Percentiles rank a stretch among this genome's conserved stretches.
These are phyloP conservation scores for Pantelozetes paolii DNA, from an alignment of 2,888 invertebrate genomes.

Conservation along the genomic window DNA sequence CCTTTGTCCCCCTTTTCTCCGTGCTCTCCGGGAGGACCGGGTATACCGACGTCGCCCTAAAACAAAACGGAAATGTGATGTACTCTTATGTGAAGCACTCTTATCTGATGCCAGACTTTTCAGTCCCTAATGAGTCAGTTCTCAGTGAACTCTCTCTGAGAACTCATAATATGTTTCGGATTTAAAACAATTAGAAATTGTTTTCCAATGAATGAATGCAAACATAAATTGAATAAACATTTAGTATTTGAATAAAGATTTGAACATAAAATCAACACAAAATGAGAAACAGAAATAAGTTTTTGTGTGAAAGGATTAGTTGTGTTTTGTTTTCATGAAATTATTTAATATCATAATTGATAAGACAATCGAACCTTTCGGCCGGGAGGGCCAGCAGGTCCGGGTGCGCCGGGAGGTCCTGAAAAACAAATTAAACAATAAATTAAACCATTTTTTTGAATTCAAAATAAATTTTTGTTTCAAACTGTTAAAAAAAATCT, in stretches of 20 bases:
- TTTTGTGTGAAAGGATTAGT: too few relatives aligned
- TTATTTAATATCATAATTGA: not conserved
- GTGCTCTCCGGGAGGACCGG: constrained; percentile 62
- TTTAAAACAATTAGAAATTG: not conserved
- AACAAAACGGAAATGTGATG: not conserved
- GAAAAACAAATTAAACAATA: not conserved
- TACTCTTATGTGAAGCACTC: not conserved
- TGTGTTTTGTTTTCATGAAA: too few relatives aligned
- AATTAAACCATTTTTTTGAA: not conserved
- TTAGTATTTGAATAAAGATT: too few relatives aligned
- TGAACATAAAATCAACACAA: not conserved
- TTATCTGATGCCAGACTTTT: not conserved
- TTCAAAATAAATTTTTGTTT: too few relatives aligned
- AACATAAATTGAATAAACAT: too few relatives aligned
- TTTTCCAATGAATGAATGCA: not conserved
- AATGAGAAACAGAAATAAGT: too few relatives aligned
- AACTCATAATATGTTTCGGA: not conserved
- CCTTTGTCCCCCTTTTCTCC: constrained; percentile 72
- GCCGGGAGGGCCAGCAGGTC: constrained; percentile 53
- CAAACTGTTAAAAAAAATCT: too few relatives aligned
- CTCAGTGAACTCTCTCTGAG: not conserved
- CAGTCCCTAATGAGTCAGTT: not conserved
- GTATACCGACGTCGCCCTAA: constrained; percentile 54
- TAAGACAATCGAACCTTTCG: constrained; percentile 44
- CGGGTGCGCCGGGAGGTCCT: constrained; percentile 78